A percentile compares a stretch with the other conserved stretches of the same genome.
Evolutionary conservation across 2,888 invertebrate genomes (phyloP).

Genomic region (Omphaloscelis lunosa): DNA sequence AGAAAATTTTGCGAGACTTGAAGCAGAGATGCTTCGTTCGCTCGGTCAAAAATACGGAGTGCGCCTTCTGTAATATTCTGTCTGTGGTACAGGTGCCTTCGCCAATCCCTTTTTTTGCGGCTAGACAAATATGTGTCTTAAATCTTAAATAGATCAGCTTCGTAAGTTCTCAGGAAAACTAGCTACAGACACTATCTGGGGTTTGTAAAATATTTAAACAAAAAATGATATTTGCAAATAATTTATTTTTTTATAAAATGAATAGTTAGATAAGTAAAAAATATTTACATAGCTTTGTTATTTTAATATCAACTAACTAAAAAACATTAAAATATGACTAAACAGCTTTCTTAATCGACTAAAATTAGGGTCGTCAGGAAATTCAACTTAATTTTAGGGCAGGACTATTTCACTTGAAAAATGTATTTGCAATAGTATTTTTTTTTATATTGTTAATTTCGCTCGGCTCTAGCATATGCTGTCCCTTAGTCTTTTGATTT

Average conservation of each 20-base stretch:
- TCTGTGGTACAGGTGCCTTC: too few relatives aligned
- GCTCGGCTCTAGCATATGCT: background rate
- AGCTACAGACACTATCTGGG: too few relatives aligned
- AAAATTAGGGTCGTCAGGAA: constrained; percentile 36
- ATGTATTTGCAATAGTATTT: background rate
- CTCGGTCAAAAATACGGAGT: too few relatives aligned
- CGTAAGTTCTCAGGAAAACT: too few relatives aligned
- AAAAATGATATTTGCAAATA: constrained; percentile 65
- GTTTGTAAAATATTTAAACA: constrained; percentile 5
- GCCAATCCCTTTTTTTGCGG: too few relatives aligned
- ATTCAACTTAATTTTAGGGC: background rate
- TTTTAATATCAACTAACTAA: constrained; percentile 63
- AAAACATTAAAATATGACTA: constrained; percentile 65
- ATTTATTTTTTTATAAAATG: constrained; percentile 75
- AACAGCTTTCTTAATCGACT: constrained; percentile 63
- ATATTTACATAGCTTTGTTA: constrained; percentile 79
- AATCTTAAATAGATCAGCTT: too few relatives aligned
- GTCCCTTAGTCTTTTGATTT: background rate
- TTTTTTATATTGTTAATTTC: background rate
- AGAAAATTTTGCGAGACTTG: too few relatives aligned
- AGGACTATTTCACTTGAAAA: background rate
- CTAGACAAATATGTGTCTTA: too few relatives aligned
- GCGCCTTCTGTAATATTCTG: too few relatives aligned
- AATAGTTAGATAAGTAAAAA: constrained; percentile 71
- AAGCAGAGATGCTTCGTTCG: too few relatives aligned